Conservation (phyloP, 2,888 invertebrate genomes). For the Cenopis cana region DNA sequence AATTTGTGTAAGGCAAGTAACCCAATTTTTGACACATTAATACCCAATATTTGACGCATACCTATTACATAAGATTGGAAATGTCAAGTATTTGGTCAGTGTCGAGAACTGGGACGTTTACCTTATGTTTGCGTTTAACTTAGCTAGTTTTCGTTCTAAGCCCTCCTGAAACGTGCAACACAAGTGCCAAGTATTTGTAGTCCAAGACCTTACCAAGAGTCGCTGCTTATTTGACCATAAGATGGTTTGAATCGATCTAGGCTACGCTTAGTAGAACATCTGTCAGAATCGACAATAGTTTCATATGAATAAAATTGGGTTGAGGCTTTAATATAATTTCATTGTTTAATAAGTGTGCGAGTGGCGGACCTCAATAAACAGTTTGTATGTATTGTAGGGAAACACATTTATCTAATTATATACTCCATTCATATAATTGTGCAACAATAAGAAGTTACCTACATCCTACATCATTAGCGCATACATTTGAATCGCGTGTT, state of each 20-base stretch:
- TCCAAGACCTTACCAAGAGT: conserved; percentile 6
- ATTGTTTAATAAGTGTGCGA: conserved; percentile 50
- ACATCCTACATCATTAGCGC: conserved; percentile 39
- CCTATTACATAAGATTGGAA: no score
- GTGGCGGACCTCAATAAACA: conserved; percentile 59
- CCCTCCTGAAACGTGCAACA: conserved; percentile 10
- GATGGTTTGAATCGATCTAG: conserved; percentile 5
- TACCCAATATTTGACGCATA: no score
- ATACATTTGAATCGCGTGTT: conserved; percentile 53
- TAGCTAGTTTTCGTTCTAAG: conserved; percentile 16
- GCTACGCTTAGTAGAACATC: background rate
- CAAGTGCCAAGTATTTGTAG: conserved; percentile 4
- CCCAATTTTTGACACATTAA: no score
- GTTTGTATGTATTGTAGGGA: conserved; percentile 22
- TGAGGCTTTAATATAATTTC: conserved; percentile 9
- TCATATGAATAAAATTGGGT: conserved; percentile 3
- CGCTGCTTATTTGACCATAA: conserved; percentile 15
- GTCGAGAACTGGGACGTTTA: no score
- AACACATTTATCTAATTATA: conserved; percentile 34
- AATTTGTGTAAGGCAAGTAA: no score
- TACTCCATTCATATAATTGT: conserved; percentile 43
- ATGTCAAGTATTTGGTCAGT: no score
- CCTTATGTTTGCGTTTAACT: background rate
- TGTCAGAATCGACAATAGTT: background rate
- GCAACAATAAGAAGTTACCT: conserved; percentile 34